phyloP scores from a whole-genome alignment of 2,113 vertebrate genomes.

The Rhodinocichla rosea region DNA sequence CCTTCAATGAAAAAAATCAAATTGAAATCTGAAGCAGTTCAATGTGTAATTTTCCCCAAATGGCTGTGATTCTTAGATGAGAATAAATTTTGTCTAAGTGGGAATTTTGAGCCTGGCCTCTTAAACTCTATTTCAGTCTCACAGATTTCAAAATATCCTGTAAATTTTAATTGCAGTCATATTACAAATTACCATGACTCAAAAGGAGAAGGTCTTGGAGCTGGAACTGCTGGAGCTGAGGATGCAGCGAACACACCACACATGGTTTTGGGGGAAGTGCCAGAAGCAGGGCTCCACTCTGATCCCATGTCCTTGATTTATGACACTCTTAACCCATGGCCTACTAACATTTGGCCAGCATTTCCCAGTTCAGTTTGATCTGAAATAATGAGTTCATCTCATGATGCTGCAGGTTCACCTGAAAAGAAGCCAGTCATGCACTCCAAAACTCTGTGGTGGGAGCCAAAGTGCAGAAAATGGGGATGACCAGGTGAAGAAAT shows the following conservation, averaged over 20 bases:
- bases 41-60: neutral
- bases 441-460: neutral
- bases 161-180: neutral
- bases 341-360: neutral
- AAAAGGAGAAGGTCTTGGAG: neutral
- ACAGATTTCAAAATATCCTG: neutral
- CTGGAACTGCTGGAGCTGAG: accelerated
- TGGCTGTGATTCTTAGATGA: neutral
- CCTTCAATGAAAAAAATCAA: neutral
- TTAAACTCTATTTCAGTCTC: neutral
- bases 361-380: neutral
- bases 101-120: neutral
- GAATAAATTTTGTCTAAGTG: neutral
- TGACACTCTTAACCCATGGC: neutral
- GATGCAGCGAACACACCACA: neutral
- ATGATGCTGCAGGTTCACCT: neutral
- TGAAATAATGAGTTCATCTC: neutral
- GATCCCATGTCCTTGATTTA: accelerated
- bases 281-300: neutral
- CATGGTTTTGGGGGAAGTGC: neutral
- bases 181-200: neutral
- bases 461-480: neutral
- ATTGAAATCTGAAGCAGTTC: neutral
- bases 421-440: neutral
- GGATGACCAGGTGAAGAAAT: neutral